phyloP scores from a whole-genome alignment of 35 echinoderm and acorn worm genomes.

The Ophioderma brevispina region DNA sequence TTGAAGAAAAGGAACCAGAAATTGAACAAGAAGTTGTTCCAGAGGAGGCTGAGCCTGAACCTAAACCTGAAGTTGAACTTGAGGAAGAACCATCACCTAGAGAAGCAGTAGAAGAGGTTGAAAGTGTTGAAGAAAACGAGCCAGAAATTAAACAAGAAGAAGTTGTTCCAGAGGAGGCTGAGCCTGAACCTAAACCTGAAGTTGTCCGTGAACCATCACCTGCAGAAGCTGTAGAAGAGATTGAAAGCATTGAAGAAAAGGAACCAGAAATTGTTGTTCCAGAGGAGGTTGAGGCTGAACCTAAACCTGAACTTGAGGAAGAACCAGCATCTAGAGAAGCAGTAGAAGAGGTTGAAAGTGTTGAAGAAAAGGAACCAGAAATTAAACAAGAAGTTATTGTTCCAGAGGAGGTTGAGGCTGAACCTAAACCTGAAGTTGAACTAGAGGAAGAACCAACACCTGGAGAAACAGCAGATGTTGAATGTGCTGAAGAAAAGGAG shows the following conservation, averaged over 20 bases:
- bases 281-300: conserved; percentile 3
- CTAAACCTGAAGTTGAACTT: background rate
- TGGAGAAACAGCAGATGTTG: background rate
- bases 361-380: background rate
- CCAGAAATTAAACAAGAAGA: background rate
- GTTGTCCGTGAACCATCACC: background rate
- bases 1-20: background rate
- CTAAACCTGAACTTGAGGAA: background rate
- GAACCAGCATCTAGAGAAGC: background rate
- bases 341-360: background rate
- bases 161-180: conserved; percentile 34
- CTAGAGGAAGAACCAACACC: background rate
- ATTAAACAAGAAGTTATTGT: conserved; percentile 3
- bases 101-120: background rate
- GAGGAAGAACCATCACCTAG: conserved; percentile 32
- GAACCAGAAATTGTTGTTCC: background rate
- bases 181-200: background rate
- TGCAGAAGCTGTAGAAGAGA: background rate
- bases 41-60: conserved; percentile 3
- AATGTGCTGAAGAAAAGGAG: background rate
- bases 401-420: background rate
- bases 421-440: background rate
- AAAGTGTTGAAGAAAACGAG: background rate
- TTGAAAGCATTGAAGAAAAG: background rate
- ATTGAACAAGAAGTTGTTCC: conserved; percentile 18